phyloP scores from a whole-genome alignment of 2,888 invertebrate species.

The Acrocyrtus sp. region DNA sequence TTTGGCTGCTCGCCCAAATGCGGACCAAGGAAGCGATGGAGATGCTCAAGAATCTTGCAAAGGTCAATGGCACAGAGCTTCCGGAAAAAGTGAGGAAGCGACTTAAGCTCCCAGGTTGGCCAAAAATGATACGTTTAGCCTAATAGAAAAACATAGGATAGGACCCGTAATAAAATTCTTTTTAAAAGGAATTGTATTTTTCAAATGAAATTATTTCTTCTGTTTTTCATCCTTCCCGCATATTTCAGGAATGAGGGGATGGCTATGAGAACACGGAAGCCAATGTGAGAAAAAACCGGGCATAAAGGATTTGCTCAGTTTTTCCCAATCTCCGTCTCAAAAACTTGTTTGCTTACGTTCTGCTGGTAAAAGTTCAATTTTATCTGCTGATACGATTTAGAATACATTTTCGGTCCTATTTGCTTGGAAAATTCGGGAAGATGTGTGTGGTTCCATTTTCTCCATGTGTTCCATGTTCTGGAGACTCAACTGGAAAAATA shows the following conservation, averaged over 20 bases:
- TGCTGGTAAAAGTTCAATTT: conserved; percentile 81
- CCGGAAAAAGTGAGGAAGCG: conserved; percentile 75
- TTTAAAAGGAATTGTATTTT: no score
- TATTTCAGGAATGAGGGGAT: no score
- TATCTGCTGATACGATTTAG: no score
- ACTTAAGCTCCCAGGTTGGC: conserved; percentile 32
- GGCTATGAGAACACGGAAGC: conserved; percentile 74
- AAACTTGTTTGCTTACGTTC: conserved; percentile 84
- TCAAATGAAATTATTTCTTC: no score
- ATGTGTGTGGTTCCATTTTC: no score
- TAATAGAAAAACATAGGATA: no score
- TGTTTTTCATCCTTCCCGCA: no score
- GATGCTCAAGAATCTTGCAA: conserved; percentile 81
- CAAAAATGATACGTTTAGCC: no score
- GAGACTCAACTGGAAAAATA: no score
- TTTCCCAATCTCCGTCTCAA: conserved; percentile 90
- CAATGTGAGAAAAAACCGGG: conserved; percentile 69
- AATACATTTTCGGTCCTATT: background rate
- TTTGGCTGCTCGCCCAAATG: conserved; percentile 89
- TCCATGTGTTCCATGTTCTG: no score
- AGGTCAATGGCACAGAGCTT: conserved; percentile 79
- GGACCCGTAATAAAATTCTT: no score
- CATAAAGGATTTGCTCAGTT: conserved; percentile 76
- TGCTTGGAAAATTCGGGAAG: no score
- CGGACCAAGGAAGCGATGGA: conserved; percentile 83